Evolutionary conservation across 2,888 invertebrate species (phyloP).

Genomic region (Halictus quadricinctus): DNA sequence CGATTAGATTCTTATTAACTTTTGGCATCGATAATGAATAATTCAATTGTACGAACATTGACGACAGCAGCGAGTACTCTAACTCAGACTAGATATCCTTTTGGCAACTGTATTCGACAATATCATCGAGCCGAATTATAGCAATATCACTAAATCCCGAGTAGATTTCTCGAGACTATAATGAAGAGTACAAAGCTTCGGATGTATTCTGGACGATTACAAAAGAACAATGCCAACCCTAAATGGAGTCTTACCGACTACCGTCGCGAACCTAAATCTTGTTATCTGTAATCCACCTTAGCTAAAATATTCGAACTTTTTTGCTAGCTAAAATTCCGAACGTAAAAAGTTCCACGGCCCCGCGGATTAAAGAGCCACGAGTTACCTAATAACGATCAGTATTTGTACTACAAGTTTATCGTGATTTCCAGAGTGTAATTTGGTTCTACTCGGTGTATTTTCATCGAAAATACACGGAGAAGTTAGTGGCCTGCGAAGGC

Average conservation of each 20-base stretch:
- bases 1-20: neutral
- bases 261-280: neutral
- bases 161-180: neutral
- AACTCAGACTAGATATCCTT: neutral
- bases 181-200: neutral
- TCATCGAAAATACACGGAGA: conserved; percentile 44
- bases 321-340: neutral
- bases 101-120: neutral
- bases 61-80: neutral
- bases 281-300: neutral
- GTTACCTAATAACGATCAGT: conserved; percentile 4
- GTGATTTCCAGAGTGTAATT: neutral
- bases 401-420: neutral
- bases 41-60: neutral
- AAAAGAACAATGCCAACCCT: neutral
- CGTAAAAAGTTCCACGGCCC: neutral
- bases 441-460: conserved; percentile 17
- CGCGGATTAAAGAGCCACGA: neutral
- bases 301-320: neutral
- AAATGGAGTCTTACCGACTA: neutral
- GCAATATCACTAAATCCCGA: neutral
- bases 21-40: neutral
- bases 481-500: conserved; percentile 29
- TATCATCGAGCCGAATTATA: neutral
- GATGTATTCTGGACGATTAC: neutral